Conservation (phyloP, 2,797 vertebrate genomes). For the Muscicapa striata region DNA sequence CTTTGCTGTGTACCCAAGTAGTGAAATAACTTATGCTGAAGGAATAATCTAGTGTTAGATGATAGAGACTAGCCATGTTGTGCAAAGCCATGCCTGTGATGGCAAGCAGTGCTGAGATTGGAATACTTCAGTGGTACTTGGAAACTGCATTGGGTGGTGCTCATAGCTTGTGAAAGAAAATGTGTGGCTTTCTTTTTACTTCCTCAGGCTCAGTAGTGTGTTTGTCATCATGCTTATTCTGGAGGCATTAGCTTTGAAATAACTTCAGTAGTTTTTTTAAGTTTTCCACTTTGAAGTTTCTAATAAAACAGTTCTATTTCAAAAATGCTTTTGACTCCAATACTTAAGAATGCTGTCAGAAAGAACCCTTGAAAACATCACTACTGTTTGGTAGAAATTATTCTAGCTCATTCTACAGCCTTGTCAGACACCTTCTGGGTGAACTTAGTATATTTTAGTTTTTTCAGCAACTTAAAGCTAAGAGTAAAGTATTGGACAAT, state of each 20-base stretch:
- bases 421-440: not conserved
- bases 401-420: not conserved
- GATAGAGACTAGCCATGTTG: not conserved
- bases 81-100: not conserved
- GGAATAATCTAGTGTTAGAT: fast-evolving
- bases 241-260: not conserved
- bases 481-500: not conserved
- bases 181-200: not conserved
- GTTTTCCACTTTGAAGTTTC: not conserved
- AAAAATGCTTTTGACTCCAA: not conserved
- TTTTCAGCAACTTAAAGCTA: not conserved
- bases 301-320: not conserved
- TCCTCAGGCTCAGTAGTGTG: not conserved
- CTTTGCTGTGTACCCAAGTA: not conserved
- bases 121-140: not conserved
- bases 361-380: not conserved
- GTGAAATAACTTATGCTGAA: not conserved
- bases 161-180: not conserved
- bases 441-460: not conserved
- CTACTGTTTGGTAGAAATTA: not conserved
- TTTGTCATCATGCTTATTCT: not conserved
- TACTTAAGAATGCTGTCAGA: not conserved
- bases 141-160: not conserved
- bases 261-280: not conserved
- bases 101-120: not conserved